These are phyloP conservation scores for Pedionomus torquatus DNA, from an alignment of 2,113 vertebrate genomes.

Conservation along the genomic window DNA sequence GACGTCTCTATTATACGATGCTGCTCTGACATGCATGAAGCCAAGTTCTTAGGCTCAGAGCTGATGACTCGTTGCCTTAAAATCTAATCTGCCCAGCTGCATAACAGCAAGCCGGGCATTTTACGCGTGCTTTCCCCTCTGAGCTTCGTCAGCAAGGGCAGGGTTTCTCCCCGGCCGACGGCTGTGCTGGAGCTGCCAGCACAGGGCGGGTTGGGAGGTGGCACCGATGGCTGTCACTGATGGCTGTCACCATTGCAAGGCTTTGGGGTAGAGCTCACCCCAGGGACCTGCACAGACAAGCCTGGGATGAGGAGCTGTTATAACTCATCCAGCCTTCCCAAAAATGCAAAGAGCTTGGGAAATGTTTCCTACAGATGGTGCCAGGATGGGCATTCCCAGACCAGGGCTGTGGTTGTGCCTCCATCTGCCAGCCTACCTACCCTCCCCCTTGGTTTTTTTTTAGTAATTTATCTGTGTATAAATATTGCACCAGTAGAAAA, in stretches of 20 bases:
- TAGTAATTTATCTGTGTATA: not conserved
- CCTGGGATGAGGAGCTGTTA: not conserved
- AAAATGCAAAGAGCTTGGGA: accelerated
- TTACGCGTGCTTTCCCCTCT: not conserved
- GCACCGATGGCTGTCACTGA: not conserved
- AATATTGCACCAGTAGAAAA: not conserved
- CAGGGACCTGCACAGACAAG: not conserved
- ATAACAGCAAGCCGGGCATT: not conserved
- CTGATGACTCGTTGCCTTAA: not conserved
- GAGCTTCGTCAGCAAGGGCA: not conserved
- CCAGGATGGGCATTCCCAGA: not conserved
- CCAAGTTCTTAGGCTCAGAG: not conserved
- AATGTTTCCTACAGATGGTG: not conserved
- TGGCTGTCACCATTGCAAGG: not conserved
- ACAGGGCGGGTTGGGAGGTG: not conserved
- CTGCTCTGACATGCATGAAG: not conserved
- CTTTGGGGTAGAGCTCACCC: not conserved
- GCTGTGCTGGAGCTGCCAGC: accelerated
- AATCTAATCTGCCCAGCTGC: not conserved
- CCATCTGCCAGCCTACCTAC: not conserved
- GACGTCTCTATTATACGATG: not conserved
- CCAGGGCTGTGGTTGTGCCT: not conserved
- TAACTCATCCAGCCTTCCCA: not conserved
- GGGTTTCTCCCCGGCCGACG: not conserved
- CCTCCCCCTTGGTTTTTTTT: not conserved